Percentiles rank a stretch among this genome's conserved stretches.
phyloP scores from a whole-genome alignment of 2,797 vertebrate species.

The Mus minutoides region DNA sequence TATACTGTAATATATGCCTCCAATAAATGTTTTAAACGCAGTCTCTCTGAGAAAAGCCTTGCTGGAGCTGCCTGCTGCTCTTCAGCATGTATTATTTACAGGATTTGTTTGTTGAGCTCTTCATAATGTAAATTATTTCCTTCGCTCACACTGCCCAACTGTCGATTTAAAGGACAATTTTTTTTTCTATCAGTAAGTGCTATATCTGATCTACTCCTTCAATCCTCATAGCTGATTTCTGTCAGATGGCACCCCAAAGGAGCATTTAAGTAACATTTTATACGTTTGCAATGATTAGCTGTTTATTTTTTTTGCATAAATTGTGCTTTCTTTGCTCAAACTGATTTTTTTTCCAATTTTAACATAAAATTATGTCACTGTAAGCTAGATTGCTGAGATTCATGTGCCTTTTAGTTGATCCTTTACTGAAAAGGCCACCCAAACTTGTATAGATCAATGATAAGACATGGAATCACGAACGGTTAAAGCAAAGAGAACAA shows the following conservation, averaged over 20 bases:
- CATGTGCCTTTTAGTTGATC: constrained; percentile 63
- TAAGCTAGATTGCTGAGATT: constrained; percentile 71
- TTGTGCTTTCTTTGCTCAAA: constrained; percentile 76
- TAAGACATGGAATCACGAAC: constrained; percentile 55
- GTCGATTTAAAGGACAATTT: constrained; percentile 73
- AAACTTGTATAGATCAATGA: constrained; percentile 53
- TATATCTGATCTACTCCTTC: constrained; percentile 58
- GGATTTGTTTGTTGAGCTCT: constrained; percentile 80
- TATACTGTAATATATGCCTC: constrained; percentile 91
- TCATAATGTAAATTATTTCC: constrained; percentile 87
- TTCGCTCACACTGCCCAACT: constrained; percentile 76
- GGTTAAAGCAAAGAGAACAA: constrained; percentile 15
- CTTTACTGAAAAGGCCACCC: constrained; percentile 49
- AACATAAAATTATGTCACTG: constrained; percentile 82
- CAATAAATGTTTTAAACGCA: constrained; percentile 91
- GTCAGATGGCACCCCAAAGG: background rate
- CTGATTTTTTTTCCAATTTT: constrained; percentile 80
- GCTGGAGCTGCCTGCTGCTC: constrained; percentile 79
- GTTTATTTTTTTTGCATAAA: background rate
- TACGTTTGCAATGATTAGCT: constrained; percentile 40
- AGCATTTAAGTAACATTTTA: background rate
- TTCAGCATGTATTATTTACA: constrained; percentile 88
- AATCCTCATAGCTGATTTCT: constrained; percentile 56
- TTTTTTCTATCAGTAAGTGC: constrained; percentile 80
- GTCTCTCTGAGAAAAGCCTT: constrained; percentile 88